Percentiles rank a stretch among this genome's conserved stretches.
phyloP scores from a whole-genome alignment of 2,113 vertebrate species.

The Regulus satrapa region DNA sequence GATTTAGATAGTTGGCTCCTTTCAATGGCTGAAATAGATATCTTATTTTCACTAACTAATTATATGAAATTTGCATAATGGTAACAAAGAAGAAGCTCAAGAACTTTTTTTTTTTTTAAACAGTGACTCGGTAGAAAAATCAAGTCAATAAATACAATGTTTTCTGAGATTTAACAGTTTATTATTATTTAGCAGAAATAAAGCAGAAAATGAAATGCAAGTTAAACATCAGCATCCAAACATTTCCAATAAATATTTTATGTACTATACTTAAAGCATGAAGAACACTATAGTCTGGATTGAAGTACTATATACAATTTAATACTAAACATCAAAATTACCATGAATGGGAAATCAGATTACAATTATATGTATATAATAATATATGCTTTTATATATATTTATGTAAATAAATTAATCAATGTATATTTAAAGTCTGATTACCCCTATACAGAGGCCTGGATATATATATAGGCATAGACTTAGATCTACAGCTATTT shows the following conservation, averaged over 20 bases:
- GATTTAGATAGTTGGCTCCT: not conserved
- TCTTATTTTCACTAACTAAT: constrained; percentile 10
- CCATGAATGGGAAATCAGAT: not conserved
- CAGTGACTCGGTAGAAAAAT: not conserved
- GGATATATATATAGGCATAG: not conserved
- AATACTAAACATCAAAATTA: not conserved
- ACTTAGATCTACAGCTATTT: not conserved
- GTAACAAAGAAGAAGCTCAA: not conserved
- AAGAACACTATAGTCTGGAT: not conserved
- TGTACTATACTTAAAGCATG: not conserved
- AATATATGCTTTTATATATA: not conserved
- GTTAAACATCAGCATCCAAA: not conserved
- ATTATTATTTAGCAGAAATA: no score
- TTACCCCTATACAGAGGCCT: not conserved
- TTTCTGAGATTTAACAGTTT: not conserved
- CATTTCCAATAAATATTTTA: not conserved
- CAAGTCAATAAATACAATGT: not conserved
- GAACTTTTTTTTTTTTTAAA: not conserved
- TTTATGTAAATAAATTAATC: not conserved
- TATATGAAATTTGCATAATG: not conserved
- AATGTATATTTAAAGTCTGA: not conserved
- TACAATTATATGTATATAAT: not conserved
- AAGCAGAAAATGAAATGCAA: not conserved
- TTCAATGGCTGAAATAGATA: not conserved
- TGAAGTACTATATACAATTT: not conserved